These are phyloP conservation scores for Aphelinus atriplicis DNA, from an alignment of 1,140 invertebrate species.

Conservation along the genomic window DNA sequence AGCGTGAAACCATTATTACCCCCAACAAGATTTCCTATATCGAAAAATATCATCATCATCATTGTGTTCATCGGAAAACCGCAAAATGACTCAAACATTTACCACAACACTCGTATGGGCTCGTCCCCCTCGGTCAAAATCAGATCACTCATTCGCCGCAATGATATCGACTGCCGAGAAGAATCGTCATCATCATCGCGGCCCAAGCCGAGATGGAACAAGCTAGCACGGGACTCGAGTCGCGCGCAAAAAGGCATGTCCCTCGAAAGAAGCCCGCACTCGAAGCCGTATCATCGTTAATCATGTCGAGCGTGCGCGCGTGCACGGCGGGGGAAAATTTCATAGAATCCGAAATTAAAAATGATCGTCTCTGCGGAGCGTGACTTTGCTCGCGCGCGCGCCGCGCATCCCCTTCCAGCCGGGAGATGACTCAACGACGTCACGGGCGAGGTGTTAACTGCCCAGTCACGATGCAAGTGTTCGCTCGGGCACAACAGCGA, in stretches of 20 bases:
- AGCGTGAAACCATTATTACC: no score
- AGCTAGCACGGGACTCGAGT: no score
- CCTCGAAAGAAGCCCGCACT: no score
- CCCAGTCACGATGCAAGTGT: conserved; percentile 60
- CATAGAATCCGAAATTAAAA: conserved; percentile 41
- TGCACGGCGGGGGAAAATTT: conserved; percentile 18
- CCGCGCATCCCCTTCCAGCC: not conserved
- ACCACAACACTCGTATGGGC: no score
- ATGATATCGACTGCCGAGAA: not conserved
- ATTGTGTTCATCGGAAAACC: no score
- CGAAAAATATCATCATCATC: no score
- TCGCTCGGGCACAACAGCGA: conserved; percentile 48
- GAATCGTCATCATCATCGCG: no score
- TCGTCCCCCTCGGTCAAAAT: no score
- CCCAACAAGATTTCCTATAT: no score
- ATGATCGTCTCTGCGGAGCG: conserved; percentile 34
- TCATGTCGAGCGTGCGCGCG: conserved; percentile 20
- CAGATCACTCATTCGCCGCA: not conserved
- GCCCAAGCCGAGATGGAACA: no score
- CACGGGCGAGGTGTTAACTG: conserved; percentile 51
- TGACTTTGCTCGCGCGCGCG: conserved; percentile 26
- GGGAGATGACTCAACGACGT: conserved; percentile 46
- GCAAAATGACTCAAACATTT: no score
- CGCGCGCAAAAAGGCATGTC: no score
- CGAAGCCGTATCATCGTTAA: conserved; percentile 7